Evolutionary conservation across 2,888 invertebrate genomes (phyloP).

Genomic region (Sisyra nigra): DNA sequence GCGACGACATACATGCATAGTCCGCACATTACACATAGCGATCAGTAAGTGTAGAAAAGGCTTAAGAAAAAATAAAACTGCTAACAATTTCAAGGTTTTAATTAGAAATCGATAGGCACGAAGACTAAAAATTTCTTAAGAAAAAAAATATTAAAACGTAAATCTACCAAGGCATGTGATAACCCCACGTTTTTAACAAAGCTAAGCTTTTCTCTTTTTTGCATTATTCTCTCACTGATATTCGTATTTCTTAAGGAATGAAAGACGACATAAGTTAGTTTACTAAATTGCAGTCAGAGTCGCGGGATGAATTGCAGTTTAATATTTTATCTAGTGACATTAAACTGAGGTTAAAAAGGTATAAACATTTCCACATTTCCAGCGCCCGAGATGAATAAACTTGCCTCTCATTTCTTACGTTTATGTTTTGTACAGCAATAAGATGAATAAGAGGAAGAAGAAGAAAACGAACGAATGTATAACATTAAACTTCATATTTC

Average conservation of each 20-base stretch:
- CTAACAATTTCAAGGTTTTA: too few species aligned
- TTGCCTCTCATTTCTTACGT: neutral
- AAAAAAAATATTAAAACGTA: neutral
- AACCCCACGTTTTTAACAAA: neutral
- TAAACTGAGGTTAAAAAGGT: constrained; percentile 24
- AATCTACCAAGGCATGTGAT: neutral
- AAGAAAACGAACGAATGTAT: too few species aligned
- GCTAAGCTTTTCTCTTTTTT: neutral
- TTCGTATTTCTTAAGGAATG: constrained; percentile 1
- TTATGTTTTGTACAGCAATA: neutral
- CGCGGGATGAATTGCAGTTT: constrained; percentile 22
- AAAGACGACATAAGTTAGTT: constrained; percentile 9
- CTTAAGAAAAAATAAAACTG: too few species aligned
- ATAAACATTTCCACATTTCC: constrained; percentile 26
- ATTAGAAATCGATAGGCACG: too few species aligned
- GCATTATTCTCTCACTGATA: neutral
- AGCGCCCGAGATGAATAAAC: constrained; percentile 5
- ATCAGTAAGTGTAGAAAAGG: too few species aligned
- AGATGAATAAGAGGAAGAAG: too few species aligned
- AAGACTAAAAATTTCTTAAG: too few species aligned
- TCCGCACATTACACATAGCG: too few species aligned
- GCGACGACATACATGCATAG: too few species aligned
- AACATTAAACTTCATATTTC: too few species aligned
- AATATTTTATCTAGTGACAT: constrained; percentile 24
- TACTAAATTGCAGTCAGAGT: too few species aligned